These are phyloP conservation scores for Macropus fuliginosus DNA, from an alignment of 2,797 vertebrate species.

Conservation along the genomic window DNA sequence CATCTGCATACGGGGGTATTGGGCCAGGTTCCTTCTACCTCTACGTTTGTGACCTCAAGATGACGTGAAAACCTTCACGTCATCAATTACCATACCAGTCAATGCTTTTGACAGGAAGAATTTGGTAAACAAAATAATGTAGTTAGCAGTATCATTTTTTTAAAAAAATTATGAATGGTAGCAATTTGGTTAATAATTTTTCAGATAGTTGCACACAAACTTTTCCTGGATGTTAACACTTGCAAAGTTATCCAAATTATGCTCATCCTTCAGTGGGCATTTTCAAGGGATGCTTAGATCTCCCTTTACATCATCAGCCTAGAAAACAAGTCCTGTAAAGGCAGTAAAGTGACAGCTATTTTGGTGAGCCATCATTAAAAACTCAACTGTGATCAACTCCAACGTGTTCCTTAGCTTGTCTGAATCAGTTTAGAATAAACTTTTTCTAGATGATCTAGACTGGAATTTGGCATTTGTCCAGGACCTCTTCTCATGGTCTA, in stretches of 20 bases:
- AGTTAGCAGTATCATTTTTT: constrained; percentile 36
- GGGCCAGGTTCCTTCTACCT: not conserved
- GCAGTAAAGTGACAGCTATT: constrained; percentile 19
- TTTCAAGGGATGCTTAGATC: not conserved
- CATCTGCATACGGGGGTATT: no score
- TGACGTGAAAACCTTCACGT: not conserved
- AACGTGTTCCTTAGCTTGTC: constrained; percentile 15
- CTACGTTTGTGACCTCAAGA: constrained; percentile 5
- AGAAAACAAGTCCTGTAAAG: constrained; percentile 35
- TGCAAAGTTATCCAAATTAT: constrained; percentile 2
- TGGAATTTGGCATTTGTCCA: not conserved
- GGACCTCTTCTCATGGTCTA: not conserved
- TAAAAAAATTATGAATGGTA: constrained; percentile 32
- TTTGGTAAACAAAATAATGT: constrained; percentile 37
- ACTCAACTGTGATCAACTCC: constrained; percentile 42
- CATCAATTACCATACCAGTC: constrained; percentile 19
- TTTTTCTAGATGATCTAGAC: not conserved
- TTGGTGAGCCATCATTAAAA: constrained; percentile 24
- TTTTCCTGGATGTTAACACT: not conserved
- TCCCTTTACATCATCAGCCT: not conserved
- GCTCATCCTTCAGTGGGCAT: not conserved
- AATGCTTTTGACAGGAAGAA: constrained; percentile 42
- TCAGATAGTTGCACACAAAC: constrained; percentile 20
- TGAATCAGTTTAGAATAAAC: not conserved
- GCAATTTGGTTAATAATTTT: constrained; percentile 16